These are phyloP conservation scores for Dicaeum eximium DNA, from an alignment of 2,113 vertebrate species.

Conservation along the genomic window DNA sequence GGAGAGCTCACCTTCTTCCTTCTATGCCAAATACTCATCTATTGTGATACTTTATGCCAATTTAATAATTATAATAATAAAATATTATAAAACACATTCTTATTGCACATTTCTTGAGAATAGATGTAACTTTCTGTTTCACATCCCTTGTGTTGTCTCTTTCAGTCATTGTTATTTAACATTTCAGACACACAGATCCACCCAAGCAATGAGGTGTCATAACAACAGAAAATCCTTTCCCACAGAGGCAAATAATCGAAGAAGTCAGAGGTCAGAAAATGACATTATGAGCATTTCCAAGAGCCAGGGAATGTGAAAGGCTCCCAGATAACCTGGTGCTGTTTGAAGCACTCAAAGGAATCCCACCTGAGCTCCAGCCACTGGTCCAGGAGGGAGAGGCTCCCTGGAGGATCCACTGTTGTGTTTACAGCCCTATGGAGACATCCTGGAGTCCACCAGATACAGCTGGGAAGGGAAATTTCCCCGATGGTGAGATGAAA, in stretches of 20 bases:
- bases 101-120: not conserved
- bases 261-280: not conserved
- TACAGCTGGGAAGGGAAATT: not conserved
- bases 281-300: not conserved
- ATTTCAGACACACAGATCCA: not conserved
- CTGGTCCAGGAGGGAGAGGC: not conserved
- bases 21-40: not conserved
- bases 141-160: not conserved
- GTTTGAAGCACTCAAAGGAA: not conserved
- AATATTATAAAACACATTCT: not conserved
- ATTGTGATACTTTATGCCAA: not conserved
- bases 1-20: not conserved
- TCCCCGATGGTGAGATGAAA: not conserved
- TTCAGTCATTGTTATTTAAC: not conserved
- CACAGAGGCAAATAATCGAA: not conserved
- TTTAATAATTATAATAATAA: not conserved
- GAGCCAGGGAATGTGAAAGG: not conserved
- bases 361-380: not conserved
- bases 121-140: not conserved
- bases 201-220: not conserved
- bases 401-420: rapidly evolving
- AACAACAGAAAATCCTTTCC: not conserved
- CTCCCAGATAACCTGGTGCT: not conserved
- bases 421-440: rapidly evolving
- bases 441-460: not conserved